These are phyloP conservation scores for Antechinus flavipes DNA, from an alignment of 2,113 vertebrate species.

Conservation along the genomic window DNA sequence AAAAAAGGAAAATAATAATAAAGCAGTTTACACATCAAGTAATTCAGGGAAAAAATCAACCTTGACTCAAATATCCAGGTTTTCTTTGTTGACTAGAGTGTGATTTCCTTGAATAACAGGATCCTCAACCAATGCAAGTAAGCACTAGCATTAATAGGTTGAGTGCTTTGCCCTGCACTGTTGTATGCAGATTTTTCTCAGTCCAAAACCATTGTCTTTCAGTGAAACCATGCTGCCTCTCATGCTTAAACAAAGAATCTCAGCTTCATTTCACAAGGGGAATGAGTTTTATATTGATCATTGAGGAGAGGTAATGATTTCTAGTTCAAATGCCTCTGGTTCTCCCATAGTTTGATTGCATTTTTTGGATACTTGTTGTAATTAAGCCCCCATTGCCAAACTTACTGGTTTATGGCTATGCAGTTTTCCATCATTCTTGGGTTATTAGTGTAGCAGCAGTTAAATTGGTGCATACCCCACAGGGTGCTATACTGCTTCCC, in stretches of 20 bases:
- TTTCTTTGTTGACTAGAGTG: neutral
- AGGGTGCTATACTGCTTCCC: neutral
- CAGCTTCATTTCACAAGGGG: neutral
- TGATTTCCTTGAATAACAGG: neutral
- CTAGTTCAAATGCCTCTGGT: neutral
- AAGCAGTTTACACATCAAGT: conserved; percentile 9
- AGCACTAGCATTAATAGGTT: neutral
- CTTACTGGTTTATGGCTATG: neutral
- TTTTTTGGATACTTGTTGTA: neutral
- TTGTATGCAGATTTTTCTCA: neutral
- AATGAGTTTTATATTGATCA: neutral
- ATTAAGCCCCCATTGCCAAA: neutral
- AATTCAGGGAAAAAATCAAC: neutral
- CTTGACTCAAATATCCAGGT: neutral
- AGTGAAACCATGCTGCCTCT: neutral
- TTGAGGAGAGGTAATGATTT: neutral
- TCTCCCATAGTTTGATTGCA: neutral
- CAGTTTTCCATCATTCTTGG: neutral
- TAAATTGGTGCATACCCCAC: neutral
- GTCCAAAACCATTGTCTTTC: neutral
- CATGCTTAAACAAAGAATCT: neutral
- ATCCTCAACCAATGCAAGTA: neutral
- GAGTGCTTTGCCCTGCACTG: neutral
- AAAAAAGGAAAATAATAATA: neutral
- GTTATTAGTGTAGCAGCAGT: neutral